Conservation (phyloP, 2,113 vertebrate species). For the Hassar affinis region DNA sequence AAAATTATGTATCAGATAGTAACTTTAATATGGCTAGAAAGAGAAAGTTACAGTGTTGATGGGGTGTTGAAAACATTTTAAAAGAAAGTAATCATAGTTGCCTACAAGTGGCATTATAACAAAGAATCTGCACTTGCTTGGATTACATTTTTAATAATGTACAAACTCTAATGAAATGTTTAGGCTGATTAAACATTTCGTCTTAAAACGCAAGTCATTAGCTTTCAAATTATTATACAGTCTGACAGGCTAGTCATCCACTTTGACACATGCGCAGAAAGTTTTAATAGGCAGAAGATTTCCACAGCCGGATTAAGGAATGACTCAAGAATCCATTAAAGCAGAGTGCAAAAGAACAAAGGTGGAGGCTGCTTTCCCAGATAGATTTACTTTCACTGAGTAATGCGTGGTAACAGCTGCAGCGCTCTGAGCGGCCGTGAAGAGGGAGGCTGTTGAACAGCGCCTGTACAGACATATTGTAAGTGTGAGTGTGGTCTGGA, state of each 20-base stretch:
- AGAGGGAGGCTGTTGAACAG: constrained; percentile 27
- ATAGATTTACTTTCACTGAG: constrained; percentile 64
- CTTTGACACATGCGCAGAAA: constrained; percentile 3
- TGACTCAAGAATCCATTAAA: constrained; percentile 57
- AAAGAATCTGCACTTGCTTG: not conserved
- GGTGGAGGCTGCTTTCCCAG: constrained; percentile 62
- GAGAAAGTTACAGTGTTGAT: too few species aligned
- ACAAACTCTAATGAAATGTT: not conserved
- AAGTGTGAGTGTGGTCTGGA: constrained; percentile 22
- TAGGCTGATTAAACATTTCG: not conserved
- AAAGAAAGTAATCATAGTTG: too few species aligned
- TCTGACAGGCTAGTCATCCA: not conserved
- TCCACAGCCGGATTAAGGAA: constrained; percentile 51
- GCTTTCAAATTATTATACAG: not conserved
- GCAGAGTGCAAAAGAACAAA: constrained; percentile 59
- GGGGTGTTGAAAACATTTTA: too few species aligned
- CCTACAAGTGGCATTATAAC: too few species aligned
- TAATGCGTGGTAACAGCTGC: constrained; percentile 69
- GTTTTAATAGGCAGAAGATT: constrained; percentile 42
- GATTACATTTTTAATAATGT: not conserved
- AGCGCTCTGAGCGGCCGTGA: constrained; percentile 34
- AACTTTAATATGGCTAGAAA: too few species aligned
- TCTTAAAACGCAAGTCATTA: not conserved
- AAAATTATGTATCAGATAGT: too few species aligned
- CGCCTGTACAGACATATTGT: constrained; percentile 6